Evolutionary conservation across 2,797 vertebrate species (phyloP), one percentile per base, ranked within the genome.

Genomic region (Coranthus polyacanthus): DNA sequence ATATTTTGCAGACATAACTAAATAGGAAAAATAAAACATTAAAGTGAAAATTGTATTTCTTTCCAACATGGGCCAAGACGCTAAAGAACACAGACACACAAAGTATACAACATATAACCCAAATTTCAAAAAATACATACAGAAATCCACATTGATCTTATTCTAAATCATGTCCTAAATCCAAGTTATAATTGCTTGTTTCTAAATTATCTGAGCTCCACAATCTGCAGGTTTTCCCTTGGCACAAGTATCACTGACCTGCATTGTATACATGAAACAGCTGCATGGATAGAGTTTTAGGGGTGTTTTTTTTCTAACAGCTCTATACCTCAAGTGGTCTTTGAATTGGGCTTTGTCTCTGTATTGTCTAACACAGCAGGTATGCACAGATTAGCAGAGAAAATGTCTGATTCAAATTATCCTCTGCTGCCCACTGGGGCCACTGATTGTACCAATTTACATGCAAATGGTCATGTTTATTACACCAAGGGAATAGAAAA

Each of bases 401-500:
- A 78, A 71, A 12, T 44, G 81, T 18, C 66, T 81, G 74, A 63
- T 62, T 68, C 63, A 75, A 58, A 80, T 72, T 36, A 65, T 75
- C 79, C 18, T 78, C 72, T 54, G 60, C 78, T 85, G 29, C 57
- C 72, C 82, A 77, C 68, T 68, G 81, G 82, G 79, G 74, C 79
- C 72, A 74, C 74, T 90, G 88, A 89, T 85, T 88, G 78, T 75
- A 78, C 69, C 88, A 85, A 89, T 92, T 83, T 92, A 80, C 86
- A 92, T 93, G 85, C 79, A 92, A 91, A 93, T 92, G 69, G 76
- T 75, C 70, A 84, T 82, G 78, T 86, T 75, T 86, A 82, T 87
- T 83, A 76, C 78, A 87, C 77, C 56, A 44, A 62, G 60, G 74
- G 67, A 89, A 91, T 78, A 76, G 85, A 60, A 86, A 82, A 81